Evolutionary conservation across 2,888 invertebrate species (phyloP), one percentile per base, ranked within the genome.

Genomic region (Flabesymbios commensalis): DNA sequence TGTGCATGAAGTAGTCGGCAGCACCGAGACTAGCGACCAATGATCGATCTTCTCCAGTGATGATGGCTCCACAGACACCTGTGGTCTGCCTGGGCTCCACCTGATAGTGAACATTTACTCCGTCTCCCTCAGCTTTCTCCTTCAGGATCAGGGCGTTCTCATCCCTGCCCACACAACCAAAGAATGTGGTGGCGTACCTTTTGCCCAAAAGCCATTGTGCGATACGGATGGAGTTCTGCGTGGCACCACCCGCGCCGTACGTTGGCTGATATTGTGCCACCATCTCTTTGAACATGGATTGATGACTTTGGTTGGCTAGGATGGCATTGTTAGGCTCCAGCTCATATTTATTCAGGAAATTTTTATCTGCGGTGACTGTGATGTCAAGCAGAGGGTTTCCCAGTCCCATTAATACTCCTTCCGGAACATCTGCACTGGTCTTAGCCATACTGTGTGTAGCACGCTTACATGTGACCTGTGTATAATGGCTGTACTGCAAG

Each of bases 361-460:
- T 87, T 52, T 88, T 85, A 57, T 90, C 90, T 0, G 92, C 93
- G 22, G 81, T 86, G 1, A 92, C 92, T 1, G 93, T 92, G 67
- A 99, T 95, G 78, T 99, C 99, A 75, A 99, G 84, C 59, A 99
- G 85, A 3, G 99, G 98, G 85, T 99, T 99, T 57, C 98, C 96
- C 84, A 96, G 89, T 26, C 97, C 97, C 64, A 99, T 83, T n/a
- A 98, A 84, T 51, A 88, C 76, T 57, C 92, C 91, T 84, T 90
- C 88, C 77, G 33, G 32, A 7, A n/a, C 3, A 33, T 52, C 32
- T 29, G 10, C 45, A 19, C n/a, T 19, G 10, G 24, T 29, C 49
- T 17, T 22, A 14, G 10, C 29, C 28, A 22, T 2, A 26, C 5
- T 19, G 10, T 7, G 19, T 48, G 24, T 3, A 5, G 5, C 5